A percentile compares a stretch with the other conserved stretches of the same genome.
Evolutionary conservation across 2,888 invertebrate genomes (phyloP).

Genomic region (Troides aeacus): DNA sequence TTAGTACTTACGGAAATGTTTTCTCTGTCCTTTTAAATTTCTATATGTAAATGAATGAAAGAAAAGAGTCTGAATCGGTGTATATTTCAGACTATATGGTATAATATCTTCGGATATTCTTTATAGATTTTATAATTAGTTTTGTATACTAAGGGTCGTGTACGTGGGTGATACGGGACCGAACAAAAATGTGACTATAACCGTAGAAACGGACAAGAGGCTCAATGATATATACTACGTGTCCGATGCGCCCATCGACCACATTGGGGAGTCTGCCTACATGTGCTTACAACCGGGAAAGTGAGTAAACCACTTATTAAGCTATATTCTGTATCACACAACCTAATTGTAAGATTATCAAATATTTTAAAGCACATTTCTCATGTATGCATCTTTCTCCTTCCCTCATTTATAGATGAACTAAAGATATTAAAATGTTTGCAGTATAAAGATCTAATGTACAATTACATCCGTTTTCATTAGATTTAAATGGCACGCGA

Average conservation of each 20-base stretch:
- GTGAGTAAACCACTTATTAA: slow-evolving; percentile 49
- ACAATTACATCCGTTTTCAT: neutral
- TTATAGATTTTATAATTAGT: no score
- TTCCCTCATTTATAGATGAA: no score
- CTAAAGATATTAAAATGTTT: no score
- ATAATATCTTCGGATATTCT: no score
- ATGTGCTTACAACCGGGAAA: slow-evolving; percentile 81
- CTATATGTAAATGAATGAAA: neutral
- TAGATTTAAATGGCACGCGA: slow-evolving; percentile 65
- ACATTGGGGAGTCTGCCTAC: slow-evolving; percentile 79
- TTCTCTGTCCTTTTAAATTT: neutral
- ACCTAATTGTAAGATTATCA: neutral
- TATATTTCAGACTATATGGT: no score
- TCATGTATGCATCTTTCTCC: no score
- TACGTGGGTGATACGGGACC: slow-evolving; percentile 68
- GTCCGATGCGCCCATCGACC: slow-evolving; percentile 62
- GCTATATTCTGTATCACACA: no score
- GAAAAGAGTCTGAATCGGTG: neutral
- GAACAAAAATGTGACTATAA: slow-evolving; percentile 66
- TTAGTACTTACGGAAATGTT: neutral
- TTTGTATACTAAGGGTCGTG: slow-evolving; percentile 53
- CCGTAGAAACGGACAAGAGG: slow-evolving; percentile 65
- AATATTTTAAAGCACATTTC: neutral
- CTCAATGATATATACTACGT: slow-evolving; percentile 79
- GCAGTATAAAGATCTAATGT: no score